Base-by-base conservation (phyloP, 2,797 vertebrate genomes). In the Poeciliopsis turneri region DNA sequence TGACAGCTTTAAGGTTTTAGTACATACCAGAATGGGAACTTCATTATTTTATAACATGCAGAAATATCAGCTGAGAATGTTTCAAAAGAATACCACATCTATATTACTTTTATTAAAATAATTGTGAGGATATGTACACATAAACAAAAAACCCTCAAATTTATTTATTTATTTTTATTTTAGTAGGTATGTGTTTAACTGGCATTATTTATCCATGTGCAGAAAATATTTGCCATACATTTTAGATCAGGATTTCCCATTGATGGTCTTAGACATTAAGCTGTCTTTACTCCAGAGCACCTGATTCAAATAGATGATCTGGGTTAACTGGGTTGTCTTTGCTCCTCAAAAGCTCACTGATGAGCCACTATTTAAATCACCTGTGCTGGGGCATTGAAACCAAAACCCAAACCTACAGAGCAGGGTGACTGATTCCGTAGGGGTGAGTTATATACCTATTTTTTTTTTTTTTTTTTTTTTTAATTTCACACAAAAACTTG, bases 21-120 rank as follows among this genome's bases (percentile, higher is more conserved):
- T 39, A 47, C 6, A 47, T 36, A 82, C 43, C 64, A 61, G n/a
- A 47, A 75, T 76, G 46, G 13, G 25, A 73, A 74, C 75, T 28
- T 0, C 20, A 23, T 53, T n/a, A 23, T 80, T 77, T 57, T 1
- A 49, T 3, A 66, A 25, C 74, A 49, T 69, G 36, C 28, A 70
- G 20, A 74, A 76, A 20, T 53, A 53, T 77, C 15, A 69, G 1
- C 8, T 69, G 39, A 69, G 25, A 53, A 36, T 41, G 47, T 15
- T 10, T 16, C 2, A 70, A 25, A n/a, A 43, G n/a, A 69, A 43
- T 5, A n/a, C 33, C 4, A 16, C 5, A 53, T 39, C 30, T 18
- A 23, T 45, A 23, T 61, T 33, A 46, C 33, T 61, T 30, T 1
- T 25, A 61, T 75, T 46, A 30, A 61, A 75, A 69, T 13, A 43